A percentile compares a stretch with the other conserved stretches of the same genome.
Conservation (phyloP, 1,140 invertebrate species). For the Hylaeus volcanicus region DNA sequence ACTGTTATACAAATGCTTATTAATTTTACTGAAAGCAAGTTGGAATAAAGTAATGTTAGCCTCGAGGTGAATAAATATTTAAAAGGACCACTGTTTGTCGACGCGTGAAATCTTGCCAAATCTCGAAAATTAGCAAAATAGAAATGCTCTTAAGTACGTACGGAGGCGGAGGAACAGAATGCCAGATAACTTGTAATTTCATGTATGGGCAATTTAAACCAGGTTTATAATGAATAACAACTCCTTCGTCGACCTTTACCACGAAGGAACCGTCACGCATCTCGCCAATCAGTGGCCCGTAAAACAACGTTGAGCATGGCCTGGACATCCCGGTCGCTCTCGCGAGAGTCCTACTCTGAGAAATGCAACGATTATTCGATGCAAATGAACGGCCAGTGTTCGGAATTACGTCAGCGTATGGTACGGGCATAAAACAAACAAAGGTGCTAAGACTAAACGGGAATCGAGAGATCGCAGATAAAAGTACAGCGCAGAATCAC, state of each 20-base stretch:
- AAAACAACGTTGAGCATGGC: constrained; percentile 27
- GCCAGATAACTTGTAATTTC: constrained; percentile 33
- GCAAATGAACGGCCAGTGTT: constrained; percentile 62
- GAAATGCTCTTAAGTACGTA: too few relatives aligned
- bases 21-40: too few relatives aligned
- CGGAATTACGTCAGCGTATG: constrained; percentile 54
- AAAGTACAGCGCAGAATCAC: neutral
- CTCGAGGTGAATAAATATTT: too few relatives aligned
- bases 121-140: too few relatives aligned
- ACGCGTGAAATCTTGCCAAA: too few relatives aligned
- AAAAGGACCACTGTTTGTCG: too few relatives aligned
- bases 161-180: constrained; percentile 22
- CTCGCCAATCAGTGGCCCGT: constrained; percentile 43
- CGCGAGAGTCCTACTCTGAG: constrained; percentile 44
- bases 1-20: too few relatives aligned
- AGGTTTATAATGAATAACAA: constrained; percentile 34
- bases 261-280: constrained; percentile 47
- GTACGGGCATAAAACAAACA: neutral
- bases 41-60: too few relatives aligned
- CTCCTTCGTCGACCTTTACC: constrained; percentile 46
- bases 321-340: constrained; percentile 57
- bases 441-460: neutral
- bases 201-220: constrained; percentile 26
- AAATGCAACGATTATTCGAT: constrained; percentile 67
- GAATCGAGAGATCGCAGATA: neutral